phyloP scores from a whole-genome alignment of 2,888 invertebrate genomes.

The Xanthia togata region DNA sequence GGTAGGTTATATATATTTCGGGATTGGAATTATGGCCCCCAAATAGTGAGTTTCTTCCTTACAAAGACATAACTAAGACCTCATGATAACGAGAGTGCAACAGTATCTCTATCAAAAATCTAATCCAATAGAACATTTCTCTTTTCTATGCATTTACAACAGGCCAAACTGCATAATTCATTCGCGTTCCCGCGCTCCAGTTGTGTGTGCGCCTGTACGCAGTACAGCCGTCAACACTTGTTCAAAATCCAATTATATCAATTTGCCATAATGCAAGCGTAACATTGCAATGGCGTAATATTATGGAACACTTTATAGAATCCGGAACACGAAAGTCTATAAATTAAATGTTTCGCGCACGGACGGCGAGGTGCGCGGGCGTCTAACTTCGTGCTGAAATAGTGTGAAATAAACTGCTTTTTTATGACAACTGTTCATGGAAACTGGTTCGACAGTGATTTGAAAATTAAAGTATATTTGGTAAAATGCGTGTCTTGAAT shows the following conservation, averaged over 20 bases:
- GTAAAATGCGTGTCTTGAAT: not conserved
- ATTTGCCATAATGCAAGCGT: constrained; percentile 55
- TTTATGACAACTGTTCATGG: constrained; percentile 1
- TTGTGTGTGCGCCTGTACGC: constrained; percentile 28
- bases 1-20: not conserved
- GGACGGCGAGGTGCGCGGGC: constrained; percentile 32
- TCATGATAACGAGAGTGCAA: not conserved
- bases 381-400: constrained; percentile 31
- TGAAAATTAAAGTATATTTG: not conserved
- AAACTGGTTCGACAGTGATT: not conserved
- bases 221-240: constrained; percentile 50
- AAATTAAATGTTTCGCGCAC: constrained; percentile 66
- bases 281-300: constrained; percentile 64
- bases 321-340: constrained; percentile 66
- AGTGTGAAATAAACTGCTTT: constrained; percentile 28
- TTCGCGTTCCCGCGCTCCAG: constrained; percentile 23
- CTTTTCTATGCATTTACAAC: constrained; percentile 9
- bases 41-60: not conserved
- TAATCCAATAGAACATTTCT: constrained; percentile 1
- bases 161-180: constrained; percentile 35
- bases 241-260: constrained; percentile 61
- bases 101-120: not conserved
- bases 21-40: not conserved
- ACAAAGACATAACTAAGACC: not conserved
- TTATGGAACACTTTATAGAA: constrained; percentile 67